Evolutionary conservation across 2,797 vertebrate genomes (phyloP).

Genomic region (Mormyrops attenuatus): DNA sequence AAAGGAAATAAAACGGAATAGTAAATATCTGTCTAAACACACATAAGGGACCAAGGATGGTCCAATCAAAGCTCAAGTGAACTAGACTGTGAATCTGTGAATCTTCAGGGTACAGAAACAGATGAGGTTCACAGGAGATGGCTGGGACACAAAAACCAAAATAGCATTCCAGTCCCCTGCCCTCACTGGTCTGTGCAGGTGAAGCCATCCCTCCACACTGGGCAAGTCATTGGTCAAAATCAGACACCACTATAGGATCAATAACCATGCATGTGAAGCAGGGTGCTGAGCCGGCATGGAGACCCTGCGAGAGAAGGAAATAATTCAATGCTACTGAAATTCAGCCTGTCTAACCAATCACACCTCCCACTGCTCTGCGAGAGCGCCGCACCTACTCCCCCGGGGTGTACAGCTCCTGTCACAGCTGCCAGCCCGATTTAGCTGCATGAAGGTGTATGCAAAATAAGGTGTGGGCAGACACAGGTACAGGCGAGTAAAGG

Average conservation of each 20-base stretch:
- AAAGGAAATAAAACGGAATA: not conserved
- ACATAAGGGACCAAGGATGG: not conserved
- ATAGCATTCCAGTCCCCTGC: not conserved
- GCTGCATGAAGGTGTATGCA: not conserved
- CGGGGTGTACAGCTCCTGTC: not conserved
- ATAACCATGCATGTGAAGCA: not conserved
- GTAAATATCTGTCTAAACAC: not conserved
- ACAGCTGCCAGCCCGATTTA: not conserved
- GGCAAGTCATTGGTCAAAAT: not conserved
- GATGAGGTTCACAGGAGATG: not conserved
- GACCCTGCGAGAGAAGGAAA: not conserved
- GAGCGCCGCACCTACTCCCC: not conserved
- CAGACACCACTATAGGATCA: not conserved
- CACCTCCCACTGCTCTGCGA: not conserved
- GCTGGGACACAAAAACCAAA: not conserved
- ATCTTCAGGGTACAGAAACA: not conserved
- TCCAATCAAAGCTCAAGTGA: not conserved
- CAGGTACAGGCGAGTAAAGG: not conserved
- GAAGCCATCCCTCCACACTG: not conserved
- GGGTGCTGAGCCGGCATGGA: not conserved
- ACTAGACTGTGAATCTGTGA: not conserved
- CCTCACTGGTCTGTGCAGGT: not conserved
- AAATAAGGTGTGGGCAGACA: not conserved
- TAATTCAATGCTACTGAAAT: not conserved
- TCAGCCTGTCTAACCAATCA: conserved; percentile 11